Evolutionary conservation across 2,113 vertebrate genomes (phyloP).

Genomic region (Thinocorus orbignyianus): DNA sequence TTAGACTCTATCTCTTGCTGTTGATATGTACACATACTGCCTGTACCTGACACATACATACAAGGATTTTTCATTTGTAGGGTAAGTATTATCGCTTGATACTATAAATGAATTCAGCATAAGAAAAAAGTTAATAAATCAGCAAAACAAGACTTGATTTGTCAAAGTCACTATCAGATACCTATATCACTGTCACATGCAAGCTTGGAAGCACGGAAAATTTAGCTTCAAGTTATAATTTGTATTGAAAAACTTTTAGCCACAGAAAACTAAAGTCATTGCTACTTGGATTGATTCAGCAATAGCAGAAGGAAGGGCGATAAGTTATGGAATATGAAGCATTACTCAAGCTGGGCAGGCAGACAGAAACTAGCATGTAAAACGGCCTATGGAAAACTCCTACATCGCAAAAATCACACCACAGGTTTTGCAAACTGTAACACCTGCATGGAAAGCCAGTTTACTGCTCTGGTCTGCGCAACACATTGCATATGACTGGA

Average conservation of each 20-base stretch:
- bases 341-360: not conserved
- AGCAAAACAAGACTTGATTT: not conserved
- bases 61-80: not conserved
- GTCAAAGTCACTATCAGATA: not conserved
- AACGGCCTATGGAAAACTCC: not conserved
- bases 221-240: not conserved
- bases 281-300: not conserved
- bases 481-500: not conserved
- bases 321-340: not conserved
- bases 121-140: not conserved
- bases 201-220: not conserved
- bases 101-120: not conserved
- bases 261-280: not conserved
- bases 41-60: too few species aligned
- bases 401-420: not conserved
- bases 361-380: not conserved
- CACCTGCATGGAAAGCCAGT: not conserved
- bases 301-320: not conserved
- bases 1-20: not conserved
- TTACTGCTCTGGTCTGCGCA: not conserved
- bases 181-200: not conserved
- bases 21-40: not conserved
- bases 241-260: not conserved
- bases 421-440: not conserved
- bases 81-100: not conserved